Evolutionary conservation across 2,113 vertebrate species (phyloP), one percentile per base, ranked within the genome.

Genomic region (Hemicordylus capensis): DNA sequence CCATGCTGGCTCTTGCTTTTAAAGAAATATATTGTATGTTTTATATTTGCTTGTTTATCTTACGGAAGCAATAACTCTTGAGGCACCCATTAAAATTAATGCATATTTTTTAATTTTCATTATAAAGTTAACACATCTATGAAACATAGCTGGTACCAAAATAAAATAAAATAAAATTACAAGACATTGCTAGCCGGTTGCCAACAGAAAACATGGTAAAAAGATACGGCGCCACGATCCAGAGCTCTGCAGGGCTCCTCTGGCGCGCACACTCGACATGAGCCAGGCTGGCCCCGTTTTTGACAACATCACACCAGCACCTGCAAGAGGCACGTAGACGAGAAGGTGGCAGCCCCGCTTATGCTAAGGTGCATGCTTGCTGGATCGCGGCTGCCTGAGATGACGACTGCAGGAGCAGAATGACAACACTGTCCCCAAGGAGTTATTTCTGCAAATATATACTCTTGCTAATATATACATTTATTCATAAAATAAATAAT

Each of bases 391-490:
- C 66, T 26, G 14, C 31, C 92, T 96, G 96, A 96, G 96, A 96
- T 97, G 96, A 96, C 96, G 93, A 94, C 94, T 96, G 96, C 96
- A 97, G 95, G 94, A 95, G 93, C 94, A 95, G 88, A 93, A 94
- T 89, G 87, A 96, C 93, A 95, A 97, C 96, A 97, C 96, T 96
- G 96, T 95, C 46, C 95, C 94, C 54, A 51, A 95, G 85, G 94
- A 95, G 88, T 95, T 95, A 94, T 95, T 95, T 97, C 94, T 83
- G 96, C 95, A 97, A 97, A 98, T 98, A 98, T 97, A 98, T 97
- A 97, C 95, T 97, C 96, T 98, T 95, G 93, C 97, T 98, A 97
- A 97, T 97, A 98, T 98, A 94, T 97, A 98, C 97, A 98, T 95
- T 95, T 95, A 91, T 95, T 94, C 91, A 95, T 96, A 93, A 97